Conservation (phyloP, 2,888 invertebrate genomes). For the Lissocephala sabroskyi region DNA sequence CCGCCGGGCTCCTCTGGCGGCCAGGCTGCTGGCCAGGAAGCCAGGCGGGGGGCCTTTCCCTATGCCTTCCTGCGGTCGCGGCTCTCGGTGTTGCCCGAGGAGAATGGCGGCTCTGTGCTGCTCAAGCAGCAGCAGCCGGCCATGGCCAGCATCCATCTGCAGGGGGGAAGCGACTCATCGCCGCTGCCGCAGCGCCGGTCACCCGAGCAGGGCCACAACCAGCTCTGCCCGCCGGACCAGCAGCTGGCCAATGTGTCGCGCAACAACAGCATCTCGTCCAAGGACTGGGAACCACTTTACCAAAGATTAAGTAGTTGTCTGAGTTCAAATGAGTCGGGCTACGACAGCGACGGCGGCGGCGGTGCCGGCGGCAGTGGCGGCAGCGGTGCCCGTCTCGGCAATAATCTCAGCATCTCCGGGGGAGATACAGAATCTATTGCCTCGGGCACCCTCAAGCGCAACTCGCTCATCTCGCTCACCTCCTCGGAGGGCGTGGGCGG, state of each 20-base stretch:
- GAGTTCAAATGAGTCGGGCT: conserved; percentile 88
- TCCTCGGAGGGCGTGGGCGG: conserved; percentile 65
- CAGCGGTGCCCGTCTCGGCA: conserved; percentile 70
- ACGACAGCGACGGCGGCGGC: conserved; percentile 82
- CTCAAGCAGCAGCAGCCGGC: conserved; percentile 53
- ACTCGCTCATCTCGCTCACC: conserved; percentile 67
- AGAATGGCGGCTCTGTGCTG: conserved; percentile 76
- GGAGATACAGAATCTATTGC: conserved; percentile 71
- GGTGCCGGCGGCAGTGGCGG: conserved; percentile 83
- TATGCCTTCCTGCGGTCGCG: conserved; percentile 85
- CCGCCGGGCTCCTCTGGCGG: background rate
- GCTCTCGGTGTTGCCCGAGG: conserved; percentile 84
- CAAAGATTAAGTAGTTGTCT: conserved; percentile 82
- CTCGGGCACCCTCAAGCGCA: conserved; percentile 68
- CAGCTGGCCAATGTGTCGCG: conserved; percentile 65
- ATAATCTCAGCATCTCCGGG: conserved; percentile 69
- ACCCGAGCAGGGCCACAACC: conserved; percentile 65
- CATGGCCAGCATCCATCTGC: conserved; percentile 31
- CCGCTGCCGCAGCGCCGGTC: conserved; percentile 62
- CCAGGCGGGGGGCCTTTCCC: conserved; percentile 80
- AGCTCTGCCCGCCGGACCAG: no score
- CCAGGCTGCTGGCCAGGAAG: conserved; percentile 48
- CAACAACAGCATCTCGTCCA: conserved; percentile 75
- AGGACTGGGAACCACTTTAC: conserved; percentile 76
- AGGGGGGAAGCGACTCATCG: conserved; percentile 36